Evolutionary conservation across 2,888 invertebrate species (phyloP).

Genomic region (Proisotoma minuta): DNA sequence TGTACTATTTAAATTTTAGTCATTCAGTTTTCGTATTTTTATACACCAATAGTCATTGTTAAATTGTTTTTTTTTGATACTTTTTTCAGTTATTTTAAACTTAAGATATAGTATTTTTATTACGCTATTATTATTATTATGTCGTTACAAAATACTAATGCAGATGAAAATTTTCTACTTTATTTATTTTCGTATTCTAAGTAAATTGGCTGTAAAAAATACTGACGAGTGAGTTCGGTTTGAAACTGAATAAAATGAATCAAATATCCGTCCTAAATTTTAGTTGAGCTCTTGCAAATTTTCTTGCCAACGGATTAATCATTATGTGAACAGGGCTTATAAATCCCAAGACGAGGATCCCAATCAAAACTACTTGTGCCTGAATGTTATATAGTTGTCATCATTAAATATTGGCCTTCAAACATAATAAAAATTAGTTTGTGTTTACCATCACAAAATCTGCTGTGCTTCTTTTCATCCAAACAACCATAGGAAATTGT

Average conservation of each 20-base stretch:
- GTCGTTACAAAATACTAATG: too few species aligned
- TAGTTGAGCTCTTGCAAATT: slow-evolving; percentile 17
- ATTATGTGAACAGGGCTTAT: slow-evolving; percentile 41
- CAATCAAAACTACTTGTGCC: slow-evolving; percentile 39
- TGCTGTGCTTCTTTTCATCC: slow-evolving; percentile 43
- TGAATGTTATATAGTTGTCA: too few species aligned
- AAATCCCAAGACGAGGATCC: slow-evolving; percentile 33
- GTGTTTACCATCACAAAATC: slow-evolving; percentile 21
- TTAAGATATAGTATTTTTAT: too few species aligned
- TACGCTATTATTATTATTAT: too few species aligned
- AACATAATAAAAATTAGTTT: not conserved
- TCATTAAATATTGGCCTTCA: not conserved
- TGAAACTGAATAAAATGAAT: not conserved
- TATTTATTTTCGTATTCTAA: too few species aligned
- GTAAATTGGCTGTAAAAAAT: slow-evolving; percentile 19
- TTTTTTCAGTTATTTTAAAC: too few species aligned
- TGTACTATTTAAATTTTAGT: too few species aligned
- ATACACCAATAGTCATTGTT: too few species aligned
- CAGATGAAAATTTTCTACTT: too few species aligned
- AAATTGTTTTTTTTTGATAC: too few species aligned
- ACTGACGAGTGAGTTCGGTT: slow-evolving; percentile 7
- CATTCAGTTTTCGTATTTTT: too few species aligned
- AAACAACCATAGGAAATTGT: slow-evolving; percentile 48
- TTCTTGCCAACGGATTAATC: slow-evolving; percentile 20
- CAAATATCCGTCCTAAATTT: not conserved